Evolutionary conservation across 2,888 invertebrate genomes (phyloP), one percentile per base, ranked within the genome.

Genomic region (Balanococcus diminutus): DNA sequence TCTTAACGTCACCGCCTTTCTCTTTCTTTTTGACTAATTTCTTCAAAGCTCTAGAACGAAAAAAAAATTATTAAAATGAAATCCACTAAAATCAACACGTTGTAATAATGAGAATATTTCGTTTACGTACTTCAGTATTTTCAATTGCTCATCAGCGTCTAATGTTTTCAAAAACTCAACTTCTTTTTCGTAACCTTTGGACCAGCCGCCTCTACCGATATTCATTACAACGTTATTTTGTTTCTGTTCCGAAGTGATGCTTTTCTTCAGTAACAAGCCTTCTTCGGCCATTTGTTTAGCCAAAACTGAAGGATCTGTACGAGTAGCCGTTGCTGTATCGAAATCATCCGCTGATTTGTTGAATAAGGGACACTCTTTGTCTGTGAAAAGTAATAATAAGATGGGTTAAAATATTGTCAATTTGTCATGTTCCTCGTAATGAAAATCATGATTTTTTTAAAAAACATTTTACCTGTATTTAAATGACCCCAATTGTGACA

Each of bases 401-500:
- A n/a, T n/a, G n/a, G n/a, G n/a, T n/a, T n/a, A n/a, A n/a, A n/a
- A 46, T 42, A 81, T 51, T 36, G 46, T 46, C 25, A 39, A 8
- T 39, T 28, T n/a, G 1, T 56, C 36, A 14, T 51, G 25, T 6
- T 28, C 39, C n/a, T n/a, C 75, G 84, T 22, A 14, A 56, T 79
- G 61, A 85, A 31, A 67, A 84, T 46, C 39, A 87, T 67, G 16
- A 86, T 86, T 87, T 42, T 51, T 36, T 86, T 46, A 1, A 61
- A 56, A 79, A n/a, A n/a, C n/a, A n/a, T n/a, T n/a, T 88, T 89
- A 93, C 94, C 94, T 90, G 95, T 98, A 90, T 98, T 98, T 85
- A 98, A 96, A 89, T 99, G 99, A 9, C 99, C 99, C 99, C 99
- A 99, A 90, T 98, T 98, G 90, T 98, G 97, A 89, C 99, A 99